Evolutionary conservation across 2,888 invertebrate genomes (phyloP).

Genomic region (Acheta domesticus): DNA sequence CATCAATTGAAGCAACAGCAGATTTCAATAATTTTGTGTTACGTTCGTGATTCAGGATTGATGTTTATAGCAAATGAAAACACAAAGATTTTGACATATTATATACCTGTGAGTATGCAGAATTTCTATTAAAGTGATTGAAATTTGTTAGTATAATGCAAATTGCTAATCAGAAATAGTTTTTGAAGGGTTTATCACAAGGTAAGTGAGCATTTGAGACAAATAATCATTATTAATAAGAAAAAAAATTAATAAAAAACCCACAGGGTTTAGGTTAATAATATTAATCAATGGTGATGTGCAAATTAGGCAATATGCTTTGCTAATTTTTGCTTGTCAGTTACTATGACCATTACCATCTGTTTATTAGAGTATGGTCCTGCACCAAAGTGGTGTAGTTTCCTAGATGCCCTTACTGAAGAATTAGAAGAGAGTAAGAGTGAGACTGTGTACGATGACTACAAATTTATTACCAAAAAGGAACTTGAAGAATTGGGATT

Average conservation of each 20-base stretch:
- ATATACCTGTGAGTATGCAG: constrained; percentile 67
- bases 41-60: constrained; percentile 86
- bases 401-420: constrained; percentile 93
- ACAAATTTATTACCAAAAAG: constrained; percentile 91
- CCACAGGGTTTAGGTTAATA: too few species aligned
- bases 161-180: too few species aligned
- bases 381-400: constrained; percentile 96
- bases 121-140: too few species aligned
- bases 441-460: constrained; percentile 94
- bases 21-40: constrained; percentile 85
- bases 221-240: too few species aligned
- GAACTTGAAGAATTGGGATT: constrained; percentile 88
- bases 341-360: too few species aligned
- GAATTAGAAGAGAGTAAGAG: constrained; percentile 84
- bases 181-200: too few species aligned
- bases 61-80: constrained; percentile 94
- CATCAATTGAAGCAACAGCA: constrained; percentile 84
- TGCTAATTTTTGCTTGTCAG: too few species aligned
- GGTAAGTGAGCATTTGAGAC: too few species aligned
- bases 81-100: constrained; percentile 90
- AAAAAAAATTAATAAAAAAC: too few species aligned
- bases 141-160: too few species aligned
- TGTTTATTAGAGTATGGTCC: constrained; percentile 58
- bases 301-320: too few species aligned
- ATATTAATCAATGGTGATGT: too few species aligned